These are phyloP conservation scores for Coenonympha glycerion DNA, from an alignment of 2,888 invertebrate genomes.

Conservation along the genomic window DNA sequence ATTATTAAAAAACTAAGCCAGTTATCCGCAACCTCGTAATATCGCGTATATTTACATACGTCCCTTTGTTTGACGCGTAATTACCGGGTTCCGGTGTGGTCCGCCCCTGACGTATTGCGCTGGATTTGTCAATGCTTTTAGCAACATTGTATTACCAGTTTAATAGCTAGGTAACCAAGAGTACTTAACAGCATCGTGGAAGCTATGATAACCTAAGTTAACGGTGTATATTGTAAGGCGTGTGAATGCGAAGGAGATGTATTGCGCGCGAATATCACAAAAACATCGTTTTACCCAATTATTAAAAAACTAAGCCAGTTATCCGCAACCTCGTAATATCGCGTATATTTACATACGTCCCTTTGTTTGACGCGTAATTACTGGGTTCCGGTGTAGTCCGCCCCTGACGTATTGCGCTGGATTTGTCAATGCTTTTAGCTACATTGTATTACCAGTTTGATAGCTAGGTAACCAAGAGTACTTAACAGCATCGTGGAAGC, in stretches of 20 bases:
- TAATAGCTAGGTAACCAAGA: too few relatives aligned
- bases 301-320: too few relatives aligned
- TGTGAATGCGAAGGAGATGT: too few relatives aligned
- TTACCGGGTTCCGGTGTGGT: conserved; percentile 43
- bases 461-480: too few relatives aligned
- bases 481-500: too few relatives aligned
- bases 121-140: conserved; percentile 52
- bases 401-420: conserved; percentile 45
- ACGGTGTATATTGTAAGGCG: too few relatives aligned
- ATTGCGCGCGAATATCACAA: too few relatives aligned
- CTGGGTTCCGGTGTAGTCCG: conserved; percentile 36
- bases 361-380: conserved; percentile 69
- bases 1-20: too few relatives aligned
- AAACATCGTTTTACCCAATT: too few relatives aligned
- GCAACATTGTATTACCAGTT: conserved; percentile 22
- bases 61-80: conserved; percentile 67
- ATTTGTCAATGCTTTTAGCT: conserved; percentile 50
- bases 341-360: conserved; percentile 62
- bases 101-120: conserved; percentile 43
- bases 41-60: conserved; percentile 63
- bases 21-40: conserved; percentile 65
- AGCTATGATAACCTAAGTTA: too few relatives aligned
- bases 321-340: conserved; percentile 59
- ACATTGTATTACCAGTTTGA: conserved; percentile 15
- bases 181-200: too few relatives aligned